A percentile compares a stretch with the other conserved stretches of the same genome.
These are phyloP conservation scores for Heterocephalus glaber DNA, from an alignment of 2,113 vertebrate species.

Conservation along the genomic window DNA sequence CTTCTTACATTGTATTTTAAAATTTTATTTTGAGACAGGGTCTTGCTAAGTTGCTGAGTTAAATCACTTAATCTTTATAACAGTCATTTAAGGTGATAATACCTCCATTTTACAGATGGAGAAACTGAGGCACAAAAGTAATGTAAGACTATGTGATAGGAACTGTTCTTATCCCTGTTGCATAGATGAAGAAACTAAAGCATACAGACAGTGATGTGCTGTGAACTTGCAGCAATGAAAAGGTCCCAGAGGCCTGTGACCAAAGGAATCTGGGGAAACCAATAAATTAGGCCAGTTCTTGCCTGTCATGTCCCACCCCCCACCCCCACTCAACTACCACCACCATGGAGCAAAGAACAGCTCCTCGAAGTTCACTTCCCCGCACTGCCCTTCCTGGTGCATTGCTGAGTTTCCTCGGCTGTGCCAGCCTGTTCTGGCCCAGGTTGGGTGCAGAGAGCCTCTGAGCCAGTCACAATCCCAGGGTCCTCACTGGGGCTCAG, in stretches of 20 bases:
- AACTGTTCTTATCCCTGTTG: background rate
- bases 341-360: background rate
- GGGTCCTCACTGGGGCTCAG: background rate
- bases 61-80: background rate
- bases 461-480: too few species aligned
- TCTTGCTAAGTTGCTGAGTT: background rate
- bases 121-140: background rate
- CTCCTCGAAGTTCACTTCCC: background rate
- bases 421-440: background rate
- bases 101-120: background rate
- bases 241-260: background rate
- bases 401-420: too few species aligned
- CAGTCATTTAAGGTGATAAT: background rate
- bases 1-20: background rate
- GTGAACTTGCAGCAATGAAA: background rate
- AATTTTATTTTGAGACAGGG: background rate
- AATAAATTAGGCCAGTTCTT: background rate
- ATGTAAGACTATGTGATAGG: background rate
- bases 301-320: background rate
- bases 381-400: fast-evolving
- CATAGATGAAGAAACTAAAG: background rate
- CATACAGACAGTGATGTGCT: background rate
- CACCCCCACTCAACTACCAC: background rate
- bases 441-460: background rate
- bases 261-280: background rate